Evolutionary conservation across 1,140 invertebrate genomes (phyloP).

Genomic region (Solenopsis fugax): DNA sequence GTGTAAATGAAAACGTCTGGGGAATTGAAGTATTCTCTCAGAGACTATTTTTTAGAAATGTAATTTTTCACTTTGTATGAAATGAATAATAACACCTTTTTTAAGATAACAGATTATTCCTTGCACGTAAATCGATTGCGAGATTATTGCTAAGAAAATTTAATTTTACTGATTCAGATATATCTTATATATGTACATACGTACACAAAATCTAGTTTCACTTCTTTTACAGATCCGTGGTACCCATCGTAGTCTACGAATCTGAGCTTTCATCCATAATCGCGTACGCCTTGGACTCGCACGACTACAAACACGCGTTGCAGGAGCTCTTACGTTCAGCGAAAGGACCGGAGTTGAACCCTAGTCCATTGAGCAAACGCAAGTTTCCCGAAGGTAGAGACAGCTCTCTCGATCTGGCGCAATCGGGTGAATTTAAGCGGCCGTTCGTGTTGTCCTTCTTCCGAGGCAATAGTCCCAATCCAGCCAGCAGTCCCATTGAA

Average conservation of each 20-base stretch:
- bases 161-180: neutral
- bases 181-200: neutral
- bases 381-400: conserved; percentile 85
- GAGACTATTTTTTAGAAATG: neutral
- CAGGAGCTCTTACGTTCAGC: conserved; percentile 85
- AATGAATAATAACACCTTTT: too few relatives aligned
- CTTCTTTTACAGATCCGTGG: conserved; percentile 83
- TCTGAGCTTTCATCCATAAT: conserved; percentile 96
- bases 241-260: conserved; percentile 94
- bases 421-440: conserved; percentile 84
- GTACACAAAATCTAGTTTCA: neutral
- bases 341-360: conserved; percentile 80
- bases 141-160: neutral
- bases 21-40: neutral
- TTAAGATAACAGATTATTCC: too few relatives aligned
- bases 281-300: conserved; percentile 92
- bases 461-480: conserved; percentile 83
- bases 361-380: conserved; percentile 86
- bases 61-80: too few relatives aligned
- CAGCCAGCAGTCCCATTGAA: conserved; percentile 81
- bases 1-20: neutral
- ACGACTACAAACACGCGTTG: conserved; percentile 90
- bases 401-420: conserved; percentile 79
- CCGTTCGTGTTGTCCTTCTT: conserved; percentile 86
- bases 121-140: neutral